Evolutionary conservation across 2,888 invertebrate species (phyloP), one percentile per base, ranked within the genome.

Genomic region (Nomada ruficornis): DNA sequence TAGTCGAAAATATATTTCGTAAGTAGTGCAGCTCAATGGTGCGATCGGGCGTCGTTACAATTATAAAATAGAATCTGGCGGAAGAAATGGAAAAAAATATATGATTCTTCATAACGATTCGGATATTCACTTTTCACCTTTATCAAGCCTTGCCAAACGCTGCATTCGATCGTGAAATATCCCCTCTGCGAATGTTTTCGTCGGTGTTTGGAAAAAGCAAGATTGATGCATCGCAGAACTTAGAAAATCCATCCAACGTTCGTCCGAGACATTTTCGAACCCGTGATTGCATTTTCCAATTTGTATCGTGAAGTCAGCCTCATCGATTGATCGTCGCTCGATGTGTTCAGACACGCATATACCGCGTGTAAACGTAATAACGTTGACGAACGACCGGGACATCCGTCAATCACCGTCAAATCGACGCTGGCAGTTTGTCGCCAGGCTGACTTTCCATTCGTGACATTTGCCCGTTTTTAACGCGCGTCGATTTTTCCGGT

Each of bases 351-450:
- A 76, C 81, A 87, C 76, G 78, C 79, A 73, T 83, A 81, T 67
- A 77, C 72, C 75, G 67, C 80, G 82, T 84, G 87, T 88, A 86
- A 88, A 88, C 83, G 87, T 88, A 88, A 88, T 88, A 88, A 88
- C 86, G 86, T 81, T 72, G 84, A 77, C 80, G 79, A 81, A 75
- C 72, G 79, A 83, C 81, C 79, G 23, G 74, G 77, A 79, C 83
- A 74, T 86, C 74, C 86, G 88, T 88, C 87, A 86, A 88, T 88
- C 88, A 88, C 68, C 72, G 81, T 86, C 81, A 83, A 80, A 86
- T 82, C 81, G 77, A 84, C 65, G 79, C 60, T 75, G 83, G 76
- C 81, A 86, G 86, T 88, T 86, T 85, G 87, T 88, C 86, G 83
- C 59, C 83, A 29, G 64, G 42, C 77, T 71, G 85, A 83, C 79